These are phyloP conservation scores for Aphidius gifuensis DNA, from an alignment of 1,140 invertebrate species.

Conservation along the genomic window DNA sequence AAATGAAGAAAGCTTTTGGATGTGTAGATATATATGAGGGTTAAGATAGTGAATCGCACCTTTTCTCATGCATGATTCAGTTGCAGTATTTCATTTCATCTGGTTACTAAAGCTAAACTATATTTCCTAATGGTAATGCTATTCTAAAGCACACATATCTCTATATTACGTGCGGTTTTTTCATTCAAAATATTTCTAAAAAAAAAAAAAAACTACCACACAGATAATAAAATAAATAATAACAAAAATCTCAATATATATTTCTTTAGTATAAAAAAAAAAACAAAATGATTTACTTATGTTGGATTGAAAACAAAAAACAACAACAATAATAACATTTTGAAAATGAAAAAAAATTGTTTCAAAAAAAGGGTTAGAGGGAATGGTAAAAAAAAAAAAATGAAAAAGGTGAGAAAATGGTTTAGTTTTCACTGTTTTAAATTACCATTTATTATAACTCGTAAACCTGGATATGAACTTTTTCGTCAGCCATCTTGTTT, in stretches of 20 bases:
- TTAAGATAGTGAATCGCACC: slow-evolving; percentile 46
- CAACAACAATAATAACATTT: no score
- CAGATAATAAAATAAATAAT: slow-evolving; percentile 5
- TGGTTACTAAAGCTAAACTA: slow-evolving; percentile 51
- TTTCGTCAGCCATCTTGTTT: slow-evolving; percentile 51
- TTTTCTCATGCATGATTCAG: slow-evolving; percentile 57
- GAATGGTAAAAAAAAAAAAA: slow-evolving; percentile 6
- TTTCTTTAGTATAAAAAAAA: no score
- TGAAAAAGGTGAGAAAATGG: slow-evolving; percentile 34
- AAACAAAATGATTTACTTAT: slow-evolving; percentile 23
- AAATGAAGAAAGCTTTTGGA: no score
- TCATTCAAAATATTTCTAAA: slow-evolving; percentile 14
- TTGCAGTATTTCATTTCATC: slow-evolving; percentile 56
- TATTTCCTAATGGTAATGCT: slow-evolving; percentile 56
- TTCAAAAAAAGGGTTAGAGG: neutral
- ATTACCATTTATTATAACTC: slow-evolving; percentile 58
- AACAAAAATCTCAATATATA: no score
- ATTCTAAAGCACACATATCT: slow-evolving; percentile 54
- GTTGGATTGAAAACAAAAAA: no score
- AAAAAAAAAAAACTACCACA: slow-evolving; percentile 10
- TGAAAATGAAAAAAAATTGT: no score
- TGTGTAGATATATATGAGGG: neutral
- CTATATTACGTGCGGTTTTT: slow-evolving; percentile 52
- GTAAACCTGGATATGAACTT: slow-evolving; percentile 45
- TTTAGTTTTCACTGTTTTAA: slow-evolving; percentile 58